phyloP scores from a whole-genome alignment of 2,797 vertebrate species.

The Trichosurus vulpecula region DNA sequence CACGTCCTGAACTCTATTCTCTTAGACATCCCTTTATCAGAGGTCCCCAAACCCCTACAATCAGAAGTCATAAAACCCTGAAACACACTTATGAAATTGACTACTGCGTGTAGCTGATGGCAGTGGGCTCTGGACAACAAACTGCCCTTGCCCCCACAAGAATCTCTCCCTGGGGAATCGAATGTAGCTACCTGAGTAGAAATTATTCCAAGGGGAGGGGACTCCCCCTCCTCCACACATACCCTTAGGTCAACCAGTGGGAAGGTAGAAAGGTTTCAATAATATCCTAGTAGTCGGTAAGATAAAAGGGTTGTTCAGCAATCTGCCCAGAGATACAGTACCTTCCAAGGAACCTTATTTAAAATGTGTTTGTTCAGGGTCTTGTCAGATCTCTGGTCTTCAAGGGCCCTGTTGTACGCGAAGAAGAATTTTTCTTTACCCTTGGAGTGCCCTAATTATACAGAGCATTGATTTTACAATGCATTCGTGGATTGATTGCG shows the following conservation, averaged over 20 bases:
- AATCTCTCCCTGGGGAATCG: background rate
- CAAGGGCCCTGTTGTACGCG: constrained; percentile 82
- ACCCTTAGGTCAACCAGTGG: background rate
- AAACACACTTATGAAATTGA: background rate
- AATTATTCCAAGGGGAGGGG: constrained; percentile 28
- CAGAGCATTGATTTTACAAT: constrained; percentile 97
- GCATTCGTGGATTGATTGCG: constrained; percentile 94
- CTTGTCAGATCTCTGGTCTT: constrained; percentile 74
- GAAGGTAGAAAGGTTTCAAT: background rate
- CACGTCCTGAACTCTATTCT: background rate
- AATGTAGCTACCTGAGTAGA: rapidly evolving
- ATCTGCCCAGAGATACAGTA: background rate
- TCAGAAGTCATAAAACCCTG: background rate
- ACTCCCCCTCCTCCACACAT: rapidly evolving
- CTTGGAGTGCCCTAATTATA: constrained; percentile 97
- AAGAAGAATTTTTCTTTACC: constrained; percentile 83
- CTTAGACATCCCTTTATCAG: background rate
- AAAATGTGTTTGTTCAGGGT: constrained; percentile 61
- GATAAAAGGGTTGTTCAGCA: constrained; percentile 21
- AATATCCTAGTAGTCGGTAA: background rate
- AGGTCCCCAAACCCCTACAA: background rate
- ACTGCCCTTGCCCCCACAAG: background rate
- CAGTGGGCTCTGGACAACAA: background rate
- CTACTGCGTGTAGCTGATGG: background rate
- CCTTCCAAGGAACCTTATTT: background rate